These are phyloP conservation scores for Pseudomyrmex cubaensis DNA, from an alignment of 1,140 invertebrate species.

Conservation along the genomic window DNA sequence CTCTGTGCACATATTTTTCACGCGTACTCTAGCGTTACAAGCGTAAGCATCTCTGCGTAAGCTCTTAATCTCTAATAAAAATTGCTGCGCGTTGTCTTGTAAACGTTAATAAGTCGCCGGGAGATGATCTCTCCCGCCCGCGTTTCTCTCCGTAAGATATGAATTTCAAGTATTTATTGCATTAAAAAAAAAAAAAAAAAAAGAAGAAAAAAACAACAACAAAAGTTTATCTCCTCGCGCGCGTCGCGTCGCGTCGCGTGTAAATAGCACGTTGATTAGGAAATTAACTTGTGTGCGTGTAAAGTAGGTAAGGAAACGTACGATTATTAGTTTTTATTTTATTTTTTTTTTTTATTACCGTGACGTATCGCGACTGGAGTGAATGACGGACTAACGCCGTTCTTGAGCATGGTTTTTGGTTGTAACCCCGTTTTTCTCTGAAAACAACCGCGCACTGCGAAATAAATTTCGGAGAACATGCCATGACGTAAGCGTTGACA, in stretches of 20 bases:
- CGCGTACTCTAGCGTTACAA: not conserved
- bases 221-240: not conserved
- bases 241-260: too few relatives aligned
- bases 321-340: too few relatives aligned
- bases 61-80: conserved; percentile 16
- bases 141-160: conserved; percentile 5
- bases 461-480: not conserved
- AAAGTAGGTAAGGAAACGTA: too few relatives aligned
- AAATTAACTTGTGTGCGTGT: too few relatives aligned
- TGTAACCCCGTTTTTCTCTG: not conserved
- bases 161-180: conserved; percentile 51
- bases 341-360: too few relatives aligned
- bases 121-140: not conserved
- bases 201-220: too few relatives aligned
- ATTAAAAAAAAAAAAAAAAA: not conserved
- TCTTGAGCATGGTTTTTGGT: not conserved
- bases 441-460: not conserved
- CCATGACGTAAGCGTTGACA: conserved; percentile 16
- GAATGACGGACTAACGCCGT: conserved; percentile 24
- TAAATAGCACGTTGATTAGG: conserved; percentile 33
- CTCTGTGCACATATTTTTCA: not conserved
- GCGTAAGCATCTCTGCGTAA: conserved; percentile 22
- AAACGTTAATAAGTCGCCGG: conserved; percentile 18
- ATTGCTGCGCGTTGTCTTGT: conserved; percentile 16
- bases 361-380: not conserved